Conservation (phyloP, 2,888 invertebrate species). For the Epistrophe eligans region DNA sequence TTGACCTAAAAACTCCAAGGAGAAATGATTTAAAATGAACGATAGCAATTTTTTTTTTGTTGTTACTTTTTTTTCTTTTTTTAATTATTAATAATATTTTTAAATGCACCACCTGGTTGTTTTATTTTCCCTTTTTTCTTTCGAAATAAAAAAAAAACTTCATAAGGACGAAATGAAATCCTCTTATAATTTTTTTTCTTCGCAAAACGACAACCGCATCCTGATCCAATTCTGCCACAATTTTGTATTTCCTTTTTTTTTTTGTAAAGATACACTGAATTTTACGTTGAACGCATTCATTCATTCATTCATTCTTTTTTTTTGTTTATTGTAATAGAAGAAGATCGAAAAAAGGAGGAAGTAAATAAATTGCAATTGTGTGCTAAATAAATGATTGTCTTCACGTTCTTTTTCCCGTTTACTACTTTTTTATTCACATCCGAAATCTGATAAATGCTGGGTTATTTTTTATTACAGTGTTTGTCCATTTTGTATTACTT, state of each 20-base stretch:
- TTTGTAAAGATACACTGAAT: slow-evolving; percentile 54
- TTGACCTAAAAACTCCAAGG: slow-evolving; percentile 53
- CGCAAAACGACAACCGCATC: slow-evolving; percentile 59
- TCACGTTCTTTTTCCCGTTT: slow-evolving; percentile 23
- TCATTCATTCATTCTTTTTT: slow-evolving; percentile 13
- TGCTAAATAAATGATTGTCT: slow-evolving; percentile 44
- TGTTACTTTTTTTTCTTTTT: slow-evolving; percentile 48
- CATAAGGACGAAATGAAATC: slow-evolving; percentile 13
- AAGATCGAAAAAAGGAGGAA: slow-evolving; percentile 26
- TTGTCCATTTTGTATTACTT: neutral
- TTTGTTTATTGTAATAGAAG: slow-evolving; percentile 21
- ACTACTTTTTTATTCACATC: neutral
- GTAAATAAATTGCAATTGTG: slow-evolving; percentile 61
- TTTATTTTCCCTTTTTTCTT: slow-evolving; percentile 28
- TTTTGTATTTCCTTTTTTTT: slow-evolving; percentile 15
- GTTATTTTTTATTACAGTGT: neutral
- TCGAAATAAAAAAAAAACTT: slow-evolving; percentile 2
- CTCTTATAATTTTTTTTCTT: slow-evolving; percentile 30
- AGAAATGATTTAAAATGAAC: neutral
- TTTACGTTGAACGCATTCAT: slow-evolving; percentile 64
- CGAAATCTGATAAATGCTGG: neutral
- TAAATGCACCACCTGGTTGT: slow-evolving; percentile 58
- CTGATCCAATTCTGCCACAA: slow-evolving; percentile 72
- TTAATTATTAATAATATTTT: slow-evolving; percentile 68
- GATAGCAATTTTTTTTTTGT: neutral